Evolutionary conservation across 2,113 vertebrate genomes (phyloP).

Genomic region (Girardinichthys multiradiatus): DNA sequence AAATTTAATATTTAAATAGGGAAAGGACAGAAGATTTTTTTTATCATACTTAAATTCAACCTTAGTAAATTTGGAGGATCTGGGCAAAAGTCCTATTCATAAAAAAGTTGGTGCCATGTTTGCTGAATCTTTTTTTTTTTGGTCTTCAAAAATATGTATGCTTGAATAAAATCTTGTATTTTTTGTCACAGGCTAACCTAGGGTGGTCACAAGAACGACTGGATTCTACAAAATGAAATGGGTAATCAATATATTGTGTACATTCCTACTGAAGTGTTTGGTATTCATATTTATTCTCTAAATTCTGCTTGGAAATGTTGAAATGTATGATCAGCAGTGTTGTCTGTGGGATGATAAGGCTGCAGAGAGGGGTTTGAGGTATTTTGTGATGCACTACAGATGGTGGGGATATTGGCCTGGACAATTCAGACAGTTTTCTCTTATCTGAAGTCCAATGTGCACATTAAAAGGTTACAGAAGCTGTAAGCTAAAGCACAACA

Average conservation of each 20-base stretch:
- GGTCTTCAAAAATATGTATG: background rate
- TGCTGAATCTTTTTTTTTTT: background rate
- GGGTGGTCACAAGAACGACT: background rate
- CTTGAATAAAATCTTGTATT: too few species aligned
- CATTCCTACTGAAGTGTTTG: background rate
- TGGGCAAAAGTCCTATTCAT: background rate
- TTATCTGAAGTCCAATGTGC: background rate
- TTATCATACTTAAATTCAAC: fast-evolving
- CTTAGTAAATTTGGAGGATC: slow-evolving; percentile 1
- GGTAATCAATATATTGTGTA: background rate
- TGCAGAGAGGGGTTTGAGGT: background rate
- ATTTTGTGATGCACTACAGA: background rate
- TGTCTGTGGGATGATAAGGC: background rate
- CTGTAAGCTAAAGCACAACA: background rate
- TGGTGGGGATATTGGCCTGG: background rate
- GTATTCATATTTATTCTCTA: background rate
- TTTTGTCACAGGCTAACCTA: too few species aligned
- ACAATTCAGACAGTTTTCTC: background rate
- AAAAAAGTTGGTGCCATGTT: background rate
- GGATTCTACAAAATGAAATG: background rate
- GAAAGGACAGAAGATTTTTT: background rate
- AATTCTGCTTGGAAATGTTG: background rate
- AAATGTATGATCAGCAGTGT: background rate
- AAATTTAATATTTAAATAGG: background rate
- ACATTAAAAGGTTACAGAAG: background rate